phyloP scores from a whole-genome alignment of 2,888 invertebrate genomes.

The Neoaliturus tenellus region DNA sequence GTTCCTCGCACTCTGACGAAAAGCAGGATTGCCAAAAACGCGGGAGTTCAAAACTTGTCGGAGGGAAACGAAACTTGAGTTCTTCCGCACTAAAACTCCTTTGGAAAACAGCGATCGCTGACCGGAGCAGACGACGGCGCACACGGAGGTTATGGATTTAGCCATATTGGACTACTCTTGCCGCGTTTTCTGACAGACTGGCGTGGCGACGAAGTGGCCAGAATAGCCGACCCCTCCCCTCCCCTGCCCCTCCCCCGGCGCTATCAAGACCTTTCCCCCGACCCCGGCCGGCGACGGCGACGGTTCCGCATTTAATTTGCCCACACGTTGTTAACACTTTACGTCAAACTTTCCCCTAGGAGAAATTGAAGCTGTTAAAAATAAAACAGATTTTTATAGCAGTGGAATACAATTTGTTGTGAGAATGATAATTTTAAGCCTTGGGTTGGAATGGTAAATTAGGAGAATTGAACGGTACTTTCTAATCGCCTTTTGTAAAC shows the following conservation, averaged over 20 bases:
- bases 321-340: background rate
- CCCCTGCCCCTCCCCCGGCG: background rate
- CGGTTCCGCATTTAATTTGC: conserved; percentile 4
- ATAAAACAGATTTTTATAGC: too few species aligned
- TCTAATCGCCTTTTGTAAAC: too few species aligned
- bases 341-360: background rate
- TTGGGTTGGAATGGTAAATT: too few species aligned
- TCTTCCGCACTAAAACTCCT: conserved; percentile 13
- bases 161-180: background rate
- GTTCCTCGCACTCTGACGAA: background rate
- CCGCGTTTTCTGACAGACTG: conserved; percentile 6
- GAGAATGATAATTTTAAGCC: too few species aligned
- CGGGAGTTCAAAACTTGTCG: conserved; percentile 20
- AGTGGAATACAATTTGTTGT: too few species aligned
- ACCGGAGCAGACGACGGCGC: conserved; percentile 20
- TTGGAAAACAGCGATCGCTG: conserved; percentile 1
- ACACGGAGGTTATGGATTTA: conserved; percentile 37
- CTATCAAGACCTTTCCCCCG: conserved; percentile 4
- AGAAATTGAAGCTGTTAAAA: background rate
- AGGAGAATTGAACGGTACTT: too few species aligned
- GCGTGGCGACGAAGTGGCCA: background rate
- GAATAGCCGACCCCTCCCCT: background rate
- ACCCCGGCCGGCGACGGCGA: background rate
- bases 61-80: conserved; percentile 1
- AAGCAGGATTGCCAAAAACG: background rate